Evolutionary conservation across 1,140 invertebrate genomes (phyloP).

Genomic region (Saccostrea glomerata): DNA sequence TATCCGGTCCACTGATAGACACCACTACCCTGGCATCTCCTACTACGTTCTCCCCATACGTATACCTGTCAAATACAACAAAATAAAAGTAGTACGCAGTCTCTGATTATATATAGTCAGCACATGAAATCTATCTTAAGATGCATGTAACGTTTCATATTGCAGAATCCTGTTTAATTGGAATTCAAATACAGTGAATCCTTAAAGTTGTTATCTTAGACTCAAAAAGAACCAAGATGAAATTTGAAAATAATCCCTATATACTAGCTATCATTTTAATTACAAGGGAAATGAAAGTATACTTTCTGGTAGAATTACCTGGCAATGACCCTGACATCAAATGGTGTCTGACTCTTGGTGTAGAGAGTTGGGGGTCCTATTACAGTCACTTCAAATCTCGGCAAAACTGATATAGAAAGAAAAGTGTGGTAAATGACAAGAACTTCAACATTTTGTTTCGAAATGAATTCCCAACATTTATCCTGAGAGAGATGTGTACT

Average conservation of each 20-base stretch:
- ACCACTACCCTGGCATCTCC: not conserved
- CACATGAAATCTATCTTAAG: not conserved
- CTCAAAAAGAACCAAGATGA: too few relatives aligned
- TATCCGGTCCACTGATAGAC: not conserved
- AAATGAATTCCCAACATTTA: too few relatives aligned
- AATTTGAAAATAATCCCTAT: too few relatives aligned
- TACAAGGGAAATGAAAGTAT: too few relatives aligned
- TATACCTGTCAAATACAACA: not conserved
- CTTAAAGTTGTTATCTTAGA: too few relatives aligned
- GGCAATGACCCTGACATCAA: not conserved
- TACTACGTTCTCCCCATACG: conserved; percentile 1
- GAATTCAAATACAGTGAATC: too few relatives aligned
- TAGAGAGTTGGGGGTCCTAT: not conserved
- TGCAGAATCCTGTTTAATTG: too few relatives aligned
- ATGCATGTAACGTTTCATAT: not conserved
- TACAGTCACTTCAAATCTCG: conserved; percentile 1
- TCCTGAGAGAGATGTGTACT: too few relatives aligned
- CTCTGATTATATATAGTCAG: not conserved
- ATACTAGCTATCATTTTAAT: too few relatives aligned
- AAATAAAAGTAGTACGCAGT: not conserved
- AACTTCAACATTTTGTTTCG: too few relatives aligned
- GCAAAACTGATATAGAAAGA: not conserved
- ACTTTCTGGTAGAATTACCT: not conserved
- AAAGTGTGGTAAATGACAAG: too few relatives aligned
- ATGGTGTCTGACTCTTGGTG: not conserved